These are phyloP conservation scores for Cladorhizidae sp. DNA, from an alignment of 37 sponge, comb jelly and placozoan genomes.

Conservation along the genomic window DNA sequence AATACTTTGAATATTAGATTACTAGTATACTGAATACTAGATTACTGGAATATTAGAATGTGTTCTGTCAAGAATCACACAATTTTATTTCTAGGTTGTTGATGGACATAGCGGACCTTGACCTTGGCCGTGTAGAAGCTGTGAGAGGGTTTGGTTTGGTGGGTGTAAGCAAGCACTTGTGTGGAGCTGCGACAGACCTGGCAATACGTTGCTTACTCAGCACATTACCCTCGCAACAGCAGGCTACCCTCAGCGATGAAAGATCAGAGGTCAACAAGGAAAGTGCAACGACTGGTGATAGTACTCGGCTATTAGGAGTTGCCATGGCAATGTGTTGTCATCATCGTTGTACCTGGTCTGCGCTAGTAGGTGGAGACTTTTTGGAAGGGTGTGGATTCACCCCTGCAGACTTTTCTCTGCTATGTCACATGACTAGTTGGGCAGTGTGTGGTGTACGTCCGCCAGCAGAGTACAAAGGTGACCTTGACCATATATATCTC, in stretches of 20 bases:
- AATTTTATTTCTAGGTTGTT: constrained; percentile 27
- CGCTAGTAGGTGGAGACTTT: constrained; percentile 63
- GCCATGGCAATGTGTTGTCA: constrained; percentile 91
- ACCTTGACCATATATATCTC: too few species aligned
- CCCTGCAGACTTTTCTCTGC: constrained; percentile 69
- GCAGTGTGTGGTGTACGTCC: constrained; percentile 79
- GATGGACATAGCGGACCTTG: constrained; percentile 87
- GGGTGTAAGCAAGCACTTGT: constrained; percentile 85
- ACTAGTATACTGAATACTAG: too few species aligned
- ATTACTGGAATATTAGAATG: too few species aligned
- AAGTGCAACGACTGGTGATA: neutral
- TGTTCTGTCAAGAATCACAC: too few species aligned
- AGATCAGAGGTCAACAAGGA: neutral
- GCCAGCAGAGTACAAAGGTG: neutral
- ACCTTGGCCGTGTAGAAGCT: constrained; percentile 6
- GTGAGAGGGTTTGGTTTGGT: constrained; percentile 21
- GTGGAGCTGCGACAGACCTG: constrained; percentile 90
- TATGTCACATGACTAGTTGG: constrained; percentile 87
- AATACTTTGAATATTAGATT: too few species aligned
- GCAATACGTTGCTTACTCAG: constrained; percentile 37
- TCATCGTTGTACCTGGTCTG: constrained; percentile 82
- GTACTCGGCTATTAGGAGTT: constrained; percentile 33
- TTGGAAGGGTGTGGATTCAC: constrained; percentile 61
- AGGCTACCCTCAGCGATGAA: neutral
- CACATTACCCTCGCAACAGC: neutral